Evolutionary conservation across 2,888 invertebrate species (phyloP), one percentile per base, ranked within the genome.

Genomic region (Oasisia sp.): DNA sequence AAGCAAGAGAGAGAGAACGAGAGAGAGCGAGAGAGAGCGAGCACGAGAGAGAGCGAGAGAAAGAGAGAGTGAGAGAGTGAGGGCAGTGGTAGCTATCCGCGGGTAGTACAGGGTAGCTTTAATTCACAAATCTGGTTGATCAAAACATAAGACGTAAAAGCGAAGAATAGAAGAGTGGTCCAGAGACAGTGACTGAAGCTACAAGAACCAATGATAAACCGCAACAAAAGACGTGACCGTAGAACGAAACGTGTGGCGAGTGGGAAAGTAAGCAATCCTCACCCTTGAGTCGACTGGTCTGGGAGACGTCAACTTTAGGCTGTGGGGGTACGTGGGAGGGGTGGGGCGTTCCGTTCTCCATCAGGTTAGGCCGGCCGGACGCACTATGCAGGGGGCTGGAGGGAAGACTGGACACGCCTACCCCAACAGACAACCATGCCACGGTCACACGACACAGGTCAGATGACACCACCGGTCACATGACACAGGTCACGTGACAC

Each of bases 231-330:
- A 74, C 74, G 74, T 74, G 74, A 74, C 74, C 74, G 4, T 74
- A 74, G 74, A 74, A 74, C 27, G 27, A 74, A 74, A n/a, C n/a
- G 74, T n/a, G 27, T n/a, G 7, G 27, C n/a, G 74, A 74, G 74
- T 7, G 27, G 74, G 27, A 27, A 74, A 74, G 74, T 3, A 74
- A 74, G 7, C 74, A 11, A 19, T 12, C 45, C 95, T 94, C 94
- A 95, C 95, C 95, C 93, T 95, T 95, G n/a, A 95, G 94, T 93
- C 94, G 94, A 90, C 95, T 95, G 89, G 94, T 94, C 38, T 94
- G 94, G 27, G 93, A 92, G 56, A 95, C 94, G 44, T 93, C 93
- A 27, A 93, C 92, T 90, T 93, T 93, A 44, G 89, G 58, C 32
- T 90, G 90, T 90, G 74, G 74, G 74, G 74, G 74, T 27, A 74